A percentile compares a stretch with the other conserved stretches of the same genome.
Conservation (phyloP, 2,888 invertebrate species). For the Alsophila aescularia region DNA sequence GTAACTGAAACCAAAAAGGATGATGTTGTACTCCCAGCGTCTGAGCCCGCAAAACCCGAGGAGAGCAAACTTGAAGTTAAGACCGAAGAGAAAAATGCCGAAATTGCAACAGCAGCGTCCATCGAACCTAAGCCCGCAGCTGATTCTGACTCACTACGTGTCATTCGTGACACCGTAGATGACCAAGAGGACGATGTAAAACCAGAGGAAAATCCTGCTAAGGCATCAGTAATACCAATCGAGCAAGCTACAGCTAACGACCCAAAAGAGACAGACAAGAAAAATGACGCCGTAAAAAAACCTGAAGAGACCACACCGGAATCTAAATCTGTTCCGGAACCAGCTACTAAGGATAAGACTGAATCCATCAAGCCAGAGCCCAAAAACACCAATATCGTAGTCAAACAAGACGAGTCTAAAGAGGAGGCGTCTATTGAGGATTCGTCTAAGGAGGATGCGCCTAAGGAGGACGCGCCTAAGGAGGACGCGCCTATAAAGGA, state of each 20-base stretch:
- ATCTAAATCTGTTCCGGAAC: neutral
- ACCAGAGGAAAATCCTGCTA: conserved; percentile 38
- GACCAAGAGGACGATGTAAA: conserved; percentile 36
- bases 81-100: conserved; percentile 29
- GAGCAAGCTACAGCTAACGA: conserved; percentile 12
- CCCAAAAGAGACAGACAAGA: conserved; percentile 13
- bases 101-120: conserved; percentile 9
- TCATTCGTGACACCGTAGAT: conserved; percentile 70
- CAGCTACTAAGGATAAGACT: conserved; percentile 25
- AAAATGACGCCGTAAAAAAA: conserved; percentile 32
- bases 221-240: conserved; percentile 8
- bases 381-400: conserved; percentile 15
- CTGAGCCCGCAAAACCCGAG: conserved; percentile 18
- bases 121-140: conserved; percentile 18
- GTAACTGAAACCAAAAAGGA: conserved; percentile 41
- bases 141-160: conserved; percentile 53
- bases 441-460: too few species aligned
- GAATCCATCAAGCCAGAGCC: neutral
- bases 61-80: conserved; percentile 29
- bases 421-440: too few species aligned
- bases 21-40: conserved; percentile 22
- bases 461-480: conserved; percentile 13
- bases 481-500: too few species aligned
- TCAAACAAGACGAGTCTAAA: conserved; percentile 38
- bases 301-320: neutral